phyloP scores from a whole-genome alignment of 2,888 invertebrate genomes.

The Nowickia ferox region DNA sequence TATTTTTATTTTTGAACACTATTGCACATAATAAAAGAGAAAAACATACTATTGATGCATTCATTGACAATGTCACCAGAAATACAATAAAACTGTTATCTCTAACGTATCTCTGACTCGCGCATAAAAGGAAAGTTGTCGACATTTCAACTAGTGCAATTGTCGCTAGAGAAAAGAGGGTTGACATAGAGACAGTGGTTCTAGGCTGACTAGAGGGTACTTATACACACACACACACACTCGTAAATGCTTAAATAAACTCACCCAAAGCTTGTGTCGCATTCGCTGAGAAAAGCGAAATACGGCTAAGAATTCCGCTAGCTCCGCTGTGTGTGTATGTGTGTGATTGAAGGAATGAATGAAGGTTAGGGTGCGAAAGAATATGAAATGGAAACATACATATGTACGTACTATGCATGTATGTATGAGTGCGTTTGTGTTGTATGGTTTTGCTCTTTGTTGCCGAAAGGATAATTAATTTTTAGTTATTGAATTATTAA shows the following conservation, averaged over 20 bases:
- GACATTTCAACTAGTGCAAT: too few relatives aligned
- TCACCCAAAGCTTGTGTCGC: slow-evolving; percentile 32
- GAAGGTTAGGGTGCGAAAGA: neutral
- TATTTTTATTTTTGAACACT: too few relatives aligned
- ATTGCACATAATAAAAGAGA: too few relatives aligned
- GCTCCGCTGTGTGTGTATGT: neutral
- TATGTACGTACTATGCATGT: neutral
- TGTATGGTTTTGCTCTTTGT: slow-evolving; percentile 36
- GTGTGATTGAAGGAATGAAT: neutral
- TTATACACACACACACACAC: neutral
- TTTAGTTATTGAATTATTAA: slow-evolving; percentile 78
- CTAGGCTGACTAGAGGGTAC: too few relatives aligned
- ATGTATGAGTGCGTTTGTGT: too few relatives aligned
- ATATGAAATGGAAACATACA: slow-evolving; percentile 22
- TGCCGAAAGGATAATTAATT: slow-evolving; percentile 77
- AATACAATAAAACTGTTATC: too few relatives aligned
- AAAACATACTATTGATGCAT: too few relatives aligned
- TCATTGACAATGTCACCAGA: too few relatives aligned
- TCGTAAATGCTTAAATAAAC: neutral
- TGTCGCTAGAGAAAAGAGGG: too few relatives aligned
- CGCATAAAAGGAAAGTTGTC: too few relatives aligned
- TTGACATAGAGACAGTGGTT: too few relatives aligned
- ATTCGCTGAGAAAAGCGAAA: slow-evolving; percentile 25
- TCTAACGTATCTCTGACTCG: too few relatives aligned
- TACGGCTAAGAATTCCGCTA: slow-evolving; percentile 42